These are phyloP conservation scores for Chloroclysta siterata DNA, from an alignment of 2,888 invertebrate genomes.

Conservation along the genomic window DNA sequence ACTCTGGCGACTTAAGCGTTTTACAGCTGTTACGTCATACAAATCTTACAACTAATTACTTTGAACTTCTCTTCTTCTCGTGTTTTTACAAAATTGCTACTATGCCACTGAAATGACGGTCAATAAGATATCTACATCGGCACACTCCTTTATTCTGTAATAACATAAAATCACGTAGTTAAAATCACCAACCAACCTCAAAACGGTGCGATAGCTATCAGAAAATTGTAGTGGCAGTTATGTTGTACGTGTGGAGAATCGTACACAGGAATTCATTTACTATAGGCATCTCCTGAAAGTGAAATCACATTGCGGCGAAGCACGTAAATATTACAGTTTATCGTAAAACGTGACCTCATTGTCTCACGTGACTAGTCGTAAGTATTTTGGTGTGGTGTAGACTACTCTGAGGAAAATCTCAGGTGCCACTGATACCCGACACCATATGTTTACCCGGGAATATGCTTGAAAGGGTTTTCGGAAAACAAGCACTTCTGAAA, in stretches of 20 bases:
- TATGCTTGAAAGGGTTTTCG: too few species aligned
- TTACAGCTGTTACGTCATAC: too few species aligned
- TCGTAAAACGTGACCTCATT: conserved; percentile 25
- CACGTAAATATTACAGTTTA: conserved; percentile 25
- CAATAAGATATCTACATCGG: too few species aligned
- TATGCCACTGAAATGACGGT: too few species aligned
- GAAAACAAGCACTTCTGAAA: too few species aligned
- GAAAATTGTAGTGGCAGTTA: background rate
- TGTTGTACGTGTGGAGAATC: conserved; percentile 7
- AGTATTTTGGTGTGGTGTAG: background rate
- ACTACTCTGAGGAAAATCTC: background rate
- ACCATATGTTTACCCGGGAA: too few species aligned
- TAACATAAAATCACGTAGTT: background rate
- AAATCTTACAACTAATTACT: too few species aligned
- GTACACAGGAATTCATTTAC: conserved; percentile 27
- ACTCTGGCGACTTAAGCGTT: too few species aligned
- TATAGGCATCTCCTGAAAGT: conserved; percentile 11
- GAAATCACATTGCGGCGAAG: conserved; percentile 9
- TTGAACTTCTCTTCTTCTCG: too few species aligned
- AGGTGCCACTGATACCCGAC: too few species aligned
- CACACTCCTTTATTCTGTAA: too few species aligned
- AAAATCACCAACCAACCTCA: background rate
- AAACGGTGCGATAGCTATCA: background rate
- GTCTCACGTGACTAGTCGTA: conserved; percentile 2
- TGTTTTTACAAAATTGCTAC: too few species aligned